Conservation (phyloP, 2,888 invertebrate genomes). For the Euplexia lucipara region DNA sequence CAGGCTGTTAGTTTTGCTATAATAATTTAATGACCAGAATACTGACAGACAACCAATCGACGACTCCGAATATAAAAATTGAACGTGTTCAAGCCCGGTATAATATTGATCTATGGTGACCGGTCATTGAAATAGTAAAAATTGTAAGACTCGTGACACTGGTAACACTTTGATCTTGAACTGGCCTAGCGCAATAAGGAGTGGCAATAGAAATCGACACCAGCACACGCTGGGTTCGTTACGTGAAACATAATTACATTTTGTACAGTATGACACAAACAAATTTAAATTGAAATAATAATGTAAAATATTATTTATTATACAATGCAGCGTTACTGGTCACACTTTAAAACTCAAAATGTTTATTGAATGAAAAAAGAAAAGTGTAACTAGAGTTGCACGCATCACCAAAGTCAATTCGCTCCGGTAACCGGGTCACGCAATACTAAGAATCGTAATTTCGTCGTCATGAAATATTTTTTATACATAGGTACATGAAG, state of each 20-base stretch:
- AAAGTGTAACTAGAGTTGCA: constrained; percentile 45
- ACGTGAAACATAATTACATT: too few species aligned
- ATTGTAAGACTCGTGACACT: too few species aligned
- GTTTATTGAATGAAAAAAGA: neutral
- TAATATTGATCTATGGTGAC: neutral
- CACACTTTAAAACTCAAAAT: neutral
- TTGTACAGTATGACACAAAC: neutral
- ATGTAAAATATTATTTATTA: too few species aligned
- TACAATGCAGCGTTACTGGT: neutral
- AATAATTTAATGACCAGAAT: neutral
- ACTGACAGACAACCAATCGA: neutral
- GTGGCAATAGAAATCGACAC: too few species aligned
- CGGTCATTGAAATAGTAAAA: too few species aligned
- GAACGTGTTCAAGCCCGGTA: neutral
- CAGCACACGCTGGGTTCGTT: too few species aligned
- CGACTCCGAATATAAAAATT: neutral
- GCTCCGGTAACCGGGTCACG: constrained; percentile 65
- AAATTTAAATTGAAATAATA: too few species aligned
- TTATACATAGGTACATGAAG: neutral
- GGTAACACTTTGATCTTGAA: too few species aligned
- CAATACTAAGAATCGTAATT: constrained; percentile 50
- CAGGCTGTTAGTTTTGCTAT: too few species aligned
- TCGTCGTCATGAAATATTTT: constrained; percentile 9
- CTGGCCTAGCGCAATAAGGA: too few species aligned
- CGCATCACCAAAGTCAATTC: constrained; percentile 52